Conservation (phyloP, 2,113 vertebrate genomes). For the Sinocyclocheilus rhinocerous region DNA sequence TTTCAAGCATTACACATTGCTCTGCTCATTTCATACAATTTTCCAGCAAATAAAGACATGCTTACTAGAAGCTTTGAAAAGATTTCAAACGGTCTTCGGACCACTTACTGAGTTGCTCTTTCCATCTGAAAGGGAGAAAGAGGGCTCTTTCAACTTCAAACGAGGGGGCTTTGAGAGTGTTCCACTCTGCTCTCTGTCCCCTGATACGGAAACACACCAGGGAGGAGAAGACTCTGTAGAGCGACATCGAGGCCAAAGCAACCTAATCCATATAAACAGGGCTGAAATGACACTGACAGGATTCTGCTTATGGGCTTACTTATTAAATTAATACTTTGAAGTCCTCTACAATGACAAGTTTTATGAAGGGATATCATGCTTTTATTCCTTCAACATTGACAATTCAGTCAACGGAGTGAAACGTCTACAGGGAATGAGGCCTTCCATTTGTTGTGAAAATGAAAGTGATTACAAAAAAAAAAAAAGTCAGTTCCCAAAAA, state of each 20-base stretch:
- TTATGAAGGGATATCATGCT: not conserved
- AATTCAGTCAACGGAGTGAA: not conserved
- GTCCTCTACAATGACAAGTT: constrained; percentile 19
- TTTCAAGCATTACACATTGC: constrained; percentile 14
- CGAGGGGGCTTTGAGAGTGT: not conserved
- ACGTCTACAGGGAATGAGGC: not conserved
- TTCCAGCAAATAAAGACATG: constrained; percentile 33
- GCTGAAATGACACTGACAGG: constrained; percentile 11
- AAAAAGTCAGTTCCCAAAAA: not conserved
- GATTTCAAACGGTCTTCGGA: constrained; percentile 32
- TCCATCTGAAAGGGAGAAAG: constrained; percentile 35
- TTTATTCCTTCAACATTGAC: not conserved
- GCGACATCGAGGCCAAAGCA: not conserved
- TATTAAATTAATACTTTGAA: constrained; percentile 22
- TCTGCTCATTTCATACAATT: constrained; percentile 36
- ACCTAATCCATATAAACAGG: constrained; percentile 18
- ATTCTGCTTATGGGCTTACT: constrained; percentile 17
- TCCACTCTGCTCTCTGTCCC: constrained; percentile 22
- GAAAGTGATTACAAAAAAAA: not conserved
- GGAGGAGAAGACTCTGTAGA: constrained; percentile 14
- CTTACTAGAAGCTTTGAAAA: constrained; percentile 48
- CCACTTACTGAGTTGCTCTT: constrained; percentile 36
- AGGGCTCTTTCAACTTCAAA: constrained; percentile 50
- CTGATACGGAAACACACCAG: not conserved
- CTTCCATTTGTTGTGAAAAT: not conserved